phyloP scores from a whole-genome alignment of 2,797 vertebrate species.

The Parauchenoglanis punctatus region DNA sequence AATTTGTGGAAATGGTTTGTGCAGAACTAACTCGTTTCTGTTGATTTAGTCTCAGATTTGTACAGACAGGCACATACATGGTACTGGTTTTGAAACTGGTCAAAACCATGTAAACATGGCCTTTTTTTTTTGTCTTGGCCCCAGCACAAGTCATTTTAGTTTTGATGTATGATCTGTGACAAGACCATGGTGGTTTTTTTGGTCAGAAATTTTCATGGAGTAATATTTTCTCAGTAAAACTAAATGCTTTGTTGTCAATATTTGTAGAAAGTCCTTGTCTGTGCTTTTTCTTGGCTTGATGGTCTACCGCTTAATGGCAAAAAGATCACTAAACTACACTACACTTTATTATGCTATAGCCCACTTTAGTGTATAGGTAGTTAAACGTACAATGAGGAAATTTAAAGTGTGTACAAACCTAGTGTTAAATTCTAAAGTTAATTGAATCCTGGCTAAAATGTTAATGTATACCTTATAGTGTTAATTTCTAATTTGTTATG shows the following conservation, averaged over 20 bases:
- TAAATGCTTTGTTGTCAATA: neutral
- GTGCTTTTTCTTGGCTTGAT: neutral
- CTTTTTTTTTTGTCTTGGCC: constrained; percentile 12
- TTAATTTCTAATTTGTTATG: neutral
- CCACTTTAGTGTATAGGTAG: neutral
- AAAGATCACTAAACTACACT: neutral
- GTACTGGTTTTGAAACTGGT: constrained; percentile 2
- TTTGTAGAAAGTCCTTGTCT: neutral
- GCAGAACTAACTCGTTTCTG: constrained; percentile 18
- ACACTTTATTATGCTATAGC: neutral
- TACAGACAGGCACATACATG: constrained; percentile 23
- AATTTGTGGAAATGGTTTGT: constrained; percentile 42
- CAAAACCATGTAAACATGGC: constrained; percentile 20
- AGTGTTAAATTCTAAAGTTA: too few relatives aligned
- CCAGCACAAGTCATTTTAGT: constrained; percentile 5
- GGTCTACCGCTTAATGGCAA: neutral
- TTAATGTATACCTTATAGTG: neutral
- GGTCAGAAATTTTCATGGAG: neutral
- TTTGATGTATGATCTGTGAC: constrained; percentile 11
- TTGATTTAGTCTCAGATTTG: constrained; percentile 33
- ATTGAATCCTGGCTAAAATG: neutral
- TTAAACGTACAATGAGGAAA: neutral
- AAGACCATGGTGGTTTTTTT: neutral
- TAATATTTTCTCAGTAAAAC: constrained; percentile 6
- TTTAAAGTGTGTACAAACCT: neutral